Conservation (phyloP, 1,140 invertebrate species). For the Linepithema humile region DNA sequence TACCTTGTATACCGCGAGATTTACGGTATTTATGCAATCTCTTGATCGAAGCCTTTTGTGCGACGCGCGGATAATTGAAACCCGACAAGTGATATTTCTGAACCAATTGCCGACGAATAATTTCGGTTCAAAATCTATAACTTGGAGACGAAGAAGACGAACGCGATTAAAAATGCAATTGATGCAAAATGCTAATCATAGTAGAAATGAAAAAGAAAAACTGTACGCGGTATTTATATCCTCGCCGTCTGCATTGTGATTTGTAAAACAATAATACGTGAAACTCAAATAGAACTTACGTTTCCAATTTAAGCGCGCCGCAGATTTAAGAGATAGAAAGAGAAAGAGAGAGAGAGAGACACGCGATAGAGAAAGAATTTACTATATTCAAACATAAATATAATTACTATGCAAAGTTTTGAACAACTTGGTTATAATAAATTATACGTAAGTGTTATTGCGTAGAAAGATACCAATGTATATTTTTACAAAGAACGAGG, state of each 20-base stretch:
- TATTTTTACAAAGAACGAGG: not conserved
- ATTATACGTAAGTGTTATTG: not conserved
- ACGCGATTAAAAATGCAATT: constrained; percentile 25
- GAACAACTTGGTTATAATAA: not conserved
- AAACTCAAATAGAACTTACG: not conserved
- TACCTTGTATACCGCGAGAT: constrained; percentile 17
- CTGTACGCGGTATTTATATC: not conserved
- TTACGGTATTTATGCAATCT: constrained; percentile 46
- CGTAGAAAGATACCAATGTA: not conserved
- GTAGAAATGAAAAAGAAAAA: constrained; percentile 10
- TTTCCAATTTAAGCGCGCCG: not conserved
- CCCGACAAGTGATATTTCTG: constrained; percentile 18
- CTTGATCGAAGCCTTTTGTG: constrained; percentile 17
- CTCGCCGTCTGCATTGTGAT: not conserved
- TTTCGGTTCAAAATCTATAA: constrained; percentile 1
- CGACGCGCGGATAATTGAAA: not conserved
- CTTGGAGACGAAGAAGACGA: not conserved
- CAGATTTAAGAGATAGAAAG: not conserved
- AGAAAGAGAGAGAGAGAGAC: no score
- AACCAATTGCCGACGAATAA: constrained; percentile 38
- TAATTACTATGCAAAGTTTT: not conserved
- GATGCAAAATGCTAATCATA: constrained; percentile 16
- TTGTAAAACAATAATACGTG: not conserved
- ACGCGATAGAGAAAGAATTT: not conserved
- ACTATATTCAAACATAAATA: not conserved